A percentile compares a stretch with the other conserved stretches of the same genome.
Conservation (phyloP, 2,113 vertebrate species). For the Redunca redunca region DNA sequence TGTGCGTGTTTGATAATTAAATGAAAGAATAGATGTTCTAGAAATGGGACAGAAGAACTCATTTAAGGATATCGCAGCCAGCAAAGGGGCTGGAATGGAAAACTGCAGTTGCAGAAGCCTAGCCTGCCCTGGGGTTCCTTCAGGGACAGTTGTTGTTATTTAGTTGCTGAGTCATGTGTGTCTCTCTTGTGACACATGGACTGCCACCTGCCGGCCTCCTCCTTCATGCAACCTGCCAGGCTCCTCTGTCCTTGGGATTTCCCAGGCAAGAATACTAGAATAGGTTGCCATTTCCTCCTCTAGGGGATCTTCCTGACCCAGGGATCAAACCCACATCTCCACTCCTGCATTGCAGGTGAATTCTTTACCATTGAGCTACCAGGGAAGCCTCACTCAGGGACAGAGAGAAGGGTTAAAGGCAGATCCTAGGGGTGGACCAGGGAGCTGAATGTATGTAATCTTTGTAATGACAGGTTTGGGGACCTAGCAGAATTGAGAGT, state of each 20-base stretch:
- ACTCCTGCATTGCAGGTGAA: background rate
- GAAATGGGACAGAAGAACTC: background rate
- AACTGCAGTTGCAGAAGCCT: background rate
- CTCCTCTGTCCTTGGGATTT: background rate
- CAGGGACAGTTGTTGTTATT: background rate
- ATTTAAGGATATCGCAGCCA: background rate
- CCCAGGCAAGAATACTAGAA: background rate
- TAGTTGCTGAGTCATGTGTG: background rate
- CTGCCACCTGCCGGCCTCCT: background rate
- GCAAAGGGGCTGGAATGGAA: background rate
- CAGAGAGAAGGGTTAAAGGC: background rate
- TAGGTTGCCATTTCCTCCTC: background rate
- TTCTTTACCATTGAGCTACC: background rate
- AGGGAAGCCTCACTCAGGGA: background rate
- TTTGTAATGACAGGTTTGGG: background rate
- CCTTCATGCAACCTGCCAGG: background rate
- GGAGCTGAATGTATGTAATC: no score
- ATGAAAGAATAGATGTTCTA: background rate
- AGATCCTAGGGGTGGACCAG: background rate
- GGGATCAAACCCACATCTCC: background rate
- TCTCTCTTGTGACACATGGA: background rate
- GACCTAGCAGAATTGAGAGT: background rate
- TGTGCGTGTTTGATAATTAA: background rate
- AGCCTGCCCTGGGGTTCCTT: background rate
- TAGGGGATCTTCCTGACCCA: background rate